Evolutionary conservation across 2,113 vertebrate species (phyloP), one percentile per base, ranked within the genome.

Genomic region (Syrmaticus mikado): DNA sequence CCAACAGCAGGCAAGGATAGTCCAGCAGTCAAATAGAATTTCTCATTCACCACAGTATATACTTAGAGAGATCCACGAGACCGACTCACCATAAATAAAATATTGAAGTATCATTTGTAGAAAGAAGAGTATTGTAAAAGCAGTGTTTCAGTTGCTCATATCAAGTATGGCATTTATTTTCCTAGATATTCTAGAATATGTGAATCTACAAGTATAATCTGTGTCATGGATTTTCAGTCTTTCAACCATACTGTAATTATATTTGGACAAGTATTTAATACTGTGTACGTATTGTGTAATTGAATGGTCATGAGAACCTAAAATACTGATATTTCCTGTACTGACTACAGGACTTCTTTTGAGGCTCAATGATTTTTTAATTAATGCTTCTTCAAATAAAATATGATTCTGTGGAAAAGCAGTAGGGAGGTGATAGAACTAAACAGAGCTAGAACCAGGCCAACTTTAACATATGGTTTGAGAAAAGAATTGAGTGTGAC

Each of bases 1-100:
- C 97, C 97, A 96, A 88, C 2, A 2, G 80, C 75, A 92, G 87
- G 22, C 85, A 93, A 89, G n/a, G 48, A 66, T 76, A 82, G 36
- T 71, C 64, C 87, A 88, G 71, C 62, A 93, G 67, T 27, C 27
- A 57, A 77, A 80, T 78, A 77, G 58, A 87, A 75, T 78, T 94
- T 79, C 71, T 67, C 89, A 38, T 87, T 95, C 83, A 48, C 27
- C 57, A 41, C 34, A 85, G 40, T 20, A 8, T 66, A 43, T 41
- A 8, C 17, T 78, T 38, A 71, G 45, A 73, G 73, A 87, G 52
- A 93, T 73, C 36, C 73, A 75, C 55, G 41, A 40, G 77, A 53
- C 11, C 66, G 25, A 34, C 10, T 85, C 27, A 79, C 14, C 57
- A 18, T 50, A 81, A 78, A 50, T 66, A 58, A 87, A 3, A 19